Percentiles rank a stretch among this genome's conserved stretches.
phyloP scores from a whole-genome alignment of 2,888 invertebrate genomes.

The Argyra leucocephala region DNA sequence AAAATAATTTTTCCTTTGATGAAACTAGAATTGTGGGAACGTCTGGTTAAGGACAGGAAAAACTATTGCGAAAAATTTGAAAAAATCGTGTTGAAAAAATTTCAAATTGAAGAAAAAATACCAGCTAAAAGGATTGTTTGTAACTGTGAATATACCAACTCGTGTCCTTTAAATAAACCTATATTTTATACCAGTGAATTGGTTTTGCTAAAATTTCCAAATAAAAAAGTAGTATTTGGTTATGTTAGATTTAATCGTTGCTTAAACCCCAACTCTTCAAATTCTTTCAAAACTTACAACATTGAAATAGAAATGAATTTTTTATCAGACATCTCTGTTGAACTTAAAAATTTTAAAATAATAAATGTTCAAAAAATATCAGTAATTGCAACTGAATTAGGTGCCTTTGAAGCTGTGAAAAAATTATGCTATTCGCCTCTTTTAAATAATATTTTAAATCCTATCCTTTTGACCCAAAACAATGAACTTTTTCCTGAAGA shows the following conservation, averaged over 20 bases:
- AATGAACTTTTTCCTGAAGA: slow-evolving; percentile 10
- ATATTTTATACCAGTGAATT: neutral
- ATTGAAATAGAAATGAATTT: neutral
- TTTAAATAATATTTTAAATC: slow-evolving; percentile 50
- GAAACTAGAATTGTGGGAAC: slow-evolving; percentile 36
- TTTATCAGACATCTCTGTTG: neutral
- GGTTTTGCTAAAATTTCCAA: neutral
- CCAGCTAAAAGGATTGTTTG: neutral
- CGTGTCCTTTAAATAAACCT: slow-evolving; percentile 22
- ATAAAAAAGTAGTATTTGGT: neutral
- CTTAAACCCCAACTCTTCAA: slow-evolving; percentile 17
- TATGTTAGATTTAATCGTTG: neutral
- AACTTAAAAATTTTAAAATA: slow-evolving; percentile 22
- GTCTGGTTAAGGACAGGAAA: slow-evolving; percentile 23
- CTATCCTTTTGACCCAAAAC: slow-evolving; percentile 33
- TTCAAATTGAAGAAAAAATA: neutral
- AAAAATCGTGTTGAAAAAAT: neutral
- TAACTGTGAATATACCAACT: slow-evolving; percentile 30
- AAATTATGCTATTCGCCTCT: slow-evolving; percentile 52
- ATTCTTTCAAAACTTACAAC: neutral
- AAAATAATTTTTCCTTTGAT: slow-evolving; percentile 37
- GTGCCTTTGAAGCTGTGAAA: slow-evolving; percentile 54
- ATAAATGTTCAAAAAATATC: slow-evolving; percentile 32
- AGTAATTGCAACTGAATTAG: slow-evolving; percentile 44
- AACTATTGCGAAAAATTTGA: slow-evolving; percentile 22